Base-by-base conservation (phyloP, 30 jellyfish, hydroid and myxozoan genomes). In the Hydractinia echinata region DNA sequence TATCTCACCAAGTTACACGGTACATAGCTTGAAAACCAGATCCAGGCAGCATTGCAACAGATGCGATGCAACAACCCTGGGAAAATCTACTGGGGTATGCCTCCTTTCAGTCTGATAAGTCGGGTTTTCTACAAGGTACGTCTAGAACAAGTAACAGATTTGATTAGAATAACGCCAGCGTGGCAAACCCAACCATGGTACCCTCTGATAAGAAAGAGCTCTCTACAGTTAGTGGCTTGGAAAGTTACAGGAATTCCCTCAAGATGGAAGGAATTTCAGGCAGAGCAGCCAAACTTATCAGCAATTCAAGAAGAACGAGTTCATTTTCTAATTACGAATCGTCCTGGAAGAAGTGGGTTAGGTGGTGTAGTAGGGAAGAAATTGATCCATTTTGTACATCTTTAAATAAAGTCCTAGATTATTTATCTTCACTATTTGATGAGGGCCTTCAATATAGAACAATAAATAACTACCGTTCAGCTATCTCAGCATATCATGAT, bases 211-310 rank as follows among this genome's bases (percentile, higher is more conserved):
- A 56, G n/a, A 56, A 56, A 56, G 13, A 56, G n/a, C n/a, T 56
- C 68, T 56, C 68, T 56, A 56, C 10, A 56, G 10, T 56, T 56
- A n/a, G 68, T n/a, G 68, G 68, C 68, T n/a, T 56, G 68, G 68
- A 9, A 9, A n/a, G 68, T 56, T 56, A 56, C 68, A 56, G 68
- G 68, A n/a, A 56, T 9, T 9, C 13, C 10, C n/a, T 56, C 13
- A n/a, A 10, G 10, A n/a, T 9, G 68, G 68, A 56, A 56, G 68
- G 68, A 56, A 56, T 56, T 56, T 56, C 68, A 56, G 68, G n/a
- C n/a, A 56, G 68, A 56, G 68, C 68, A 9, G 68, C 68, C 68
- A 56, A 56, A 56, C 68, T 56, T 56, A 56, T 56, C 68, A 56
- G 13, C n/a, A 56, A 9, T 10, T 56, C 13, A 9, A 56, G 68